Evolutionary conservation across 2,888 invertebrate genomes (phyloP).

Genomic region (Phaedon cochleariae): DNA sequence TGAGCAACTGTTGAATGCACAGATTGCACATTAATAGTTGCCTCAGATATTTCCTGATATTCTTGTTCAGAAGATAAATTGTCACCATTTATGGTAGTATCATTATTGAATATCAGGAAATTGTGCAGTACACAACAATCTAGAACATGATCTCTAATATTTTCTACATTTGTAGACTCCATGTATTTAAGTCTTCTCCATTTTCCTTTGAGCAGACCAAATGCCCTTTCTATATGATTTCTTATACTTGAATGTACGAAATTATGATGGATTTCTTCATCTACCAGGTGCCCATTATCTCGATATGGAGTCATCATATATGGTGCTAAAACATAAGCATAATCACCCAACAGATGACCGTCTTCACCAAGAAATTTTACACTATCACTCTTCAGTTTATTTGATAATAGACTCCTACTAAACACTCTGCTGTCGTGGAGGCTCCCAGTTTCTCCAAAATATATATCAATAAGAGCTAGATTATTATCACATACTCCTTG

Average conservation of each 20-base stretch:
- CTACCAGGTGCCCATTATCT: not conserved
- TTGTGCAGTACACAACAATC: not conserved
- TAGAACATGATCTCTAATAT: not conserved
- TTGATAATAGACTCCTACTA: too few relatives aligned
- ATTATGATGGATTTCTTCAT: not conserved
- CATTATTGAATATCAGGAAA: constrained; percentile 1
- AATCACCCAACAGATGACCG: not conserved
- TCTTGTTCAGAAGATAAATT: not conserved
- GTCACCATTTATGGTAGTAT: not conserved
- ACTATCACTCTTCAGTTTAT: not conserved
- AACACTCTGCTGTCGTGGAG: not conserved
- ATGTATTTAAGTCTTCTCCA: too few relatives aligned
- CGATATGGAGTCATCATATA: constrained; percentile 1
- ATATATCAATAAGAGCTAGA: not conserved
- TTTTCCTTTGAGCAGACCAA: too few relatives aligned
- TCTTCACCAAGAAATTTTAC: not conserved
- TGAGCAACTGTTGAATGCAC: not conserved
- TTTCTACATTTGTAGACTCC: not conserved
- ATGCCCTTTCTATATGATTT: not conserved
- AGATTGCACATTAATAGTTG: constrained; percentile 1
- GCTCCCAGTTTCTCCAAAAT: not conserved
- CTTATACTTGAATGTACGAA: not conserved
- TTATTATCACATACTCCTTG: too few relatives aligned
- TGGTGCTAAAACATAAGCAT: constrained; percentile 4
- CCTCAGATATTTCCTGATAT: not conserved